Evolutionary conservation across 2,113 vertebrate genomes (phyloP).

Genomic region (Crotophaga sulcirostris): DNA sequence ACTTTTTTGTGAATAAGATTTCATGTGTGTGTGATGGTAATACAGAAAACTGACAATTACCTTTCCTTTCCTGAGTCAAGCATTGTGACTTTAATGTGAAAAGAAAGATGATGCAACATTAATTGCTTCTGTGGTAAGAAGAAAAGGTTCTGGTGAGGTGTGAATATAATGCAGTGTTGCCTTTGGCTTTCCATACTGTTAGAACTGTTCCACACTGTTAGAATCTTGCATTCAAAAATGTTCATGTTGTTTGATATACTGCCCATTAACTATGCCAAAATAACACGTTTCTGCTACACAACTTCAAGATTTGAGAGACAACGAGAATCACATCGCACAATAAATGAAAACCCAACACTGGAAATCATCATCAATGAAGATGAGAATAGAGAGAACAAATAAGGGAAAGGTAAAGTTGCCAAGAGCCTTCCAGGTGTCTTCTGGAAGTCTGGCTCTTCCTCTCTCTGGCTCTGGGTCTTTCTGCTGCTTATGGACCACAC

Average conservation of each 20-base stretch:
- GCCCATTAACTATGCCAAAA: neutral
- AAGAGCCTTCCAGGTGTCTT: neutral
- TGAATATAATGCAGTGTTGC: neutral
- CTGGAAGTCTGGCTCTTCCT: too few relatives aligned
- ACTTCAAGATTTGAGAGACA: neutral
- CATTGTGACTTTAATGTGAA: neutral
- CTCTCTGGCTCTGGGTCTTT: too few relatives aligned
- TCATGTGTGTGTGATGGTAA: neutral
- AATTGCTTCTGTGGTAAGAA: slow-evolving; percentile 15
- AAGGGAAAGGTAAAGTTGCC: neutral
- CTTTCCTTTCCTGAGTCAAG: neutral
- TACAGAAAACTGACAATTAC: neutral
- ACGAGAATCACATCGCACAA: neutral
- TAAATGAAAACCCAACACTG: accelerated
- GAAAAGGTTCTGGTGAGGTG: neutral
- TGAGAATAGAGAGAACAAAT: neutral
- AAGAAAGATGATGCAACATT: slow-evolving; percentile 7
- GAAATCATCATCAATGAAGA: neutral
- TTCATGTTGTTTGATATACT: neutral
- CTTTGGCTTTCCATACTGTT: neutral
- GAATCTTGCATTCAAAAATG: neutral
- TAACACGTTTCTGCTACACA: neutral
- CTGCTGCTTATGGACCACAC: too few relatives aligned
- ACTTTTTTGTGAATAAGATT: neutral
- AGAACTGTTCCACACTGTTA: neutral